Evolutionary conservation across 2,888 invertebrate species (phyloP), one percentile per base, ranked within the genome.

Genomic region (Aelia acuminata): DNA sequence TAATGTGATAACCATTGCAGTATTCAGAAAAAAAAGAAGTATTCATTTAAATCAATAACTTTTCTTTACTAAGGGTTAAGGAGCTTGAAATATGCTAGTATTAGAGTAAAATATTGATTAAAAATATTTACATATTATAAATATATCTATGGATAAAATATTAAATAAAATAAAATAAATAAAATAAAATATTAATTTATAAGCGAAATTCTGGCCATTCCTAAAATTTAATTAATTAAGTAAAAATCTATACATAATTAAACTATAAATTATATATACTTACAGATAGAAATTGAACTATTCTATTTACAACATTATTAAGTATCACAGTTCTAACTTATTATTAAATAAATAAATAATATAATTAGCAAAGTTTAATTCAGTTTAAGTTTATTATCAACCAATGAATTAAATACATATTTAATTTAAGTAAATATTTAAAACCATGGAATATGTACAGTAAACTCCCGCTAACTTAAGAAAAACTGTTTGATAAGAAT

Each of bases 321-420:
- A 31, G 31, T 70, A 70, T 70, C 63, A 70, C 63, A 70, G 63
- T 18, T 70, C 35, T 18, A 70, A 70, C 35, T 70, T 70, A 31
- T 63, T n/a, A 43, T 43, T 7, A 43, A 4, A 4, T 43, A 43
- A 43, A 43, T 43, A 43, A 10, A 43, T 43, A 10, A 43, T 43
- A 43, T 43, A 43, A 43, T 7, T 43, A 43, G n/a, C n/a, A n/a
- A n/a, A n/a, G n/a, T n/a, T n/a, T n/a, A n/a, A n/a, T n/a, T n/a
- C n/a, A n/a, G n/a, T n/a, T n/a, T n/a, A n/a, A n/a, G n/a, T n/a
- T n/a, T n/a, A n/a, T n/a, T n/a, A n/a, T n/a, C n/a, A n/a, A n/a
- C n/a, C n/a, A n/a, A n/a, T n/a, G n/a, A n/a, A n/a, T n/a, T n/a
- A n/a, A n/a, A n/a, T n/a, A n/a, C n/a, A n/a, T n/a, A n/a, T n/a